Base-by-base conservation (phyloP, 1,140 invertebrate species). In the Formica exsecta region DNA sequence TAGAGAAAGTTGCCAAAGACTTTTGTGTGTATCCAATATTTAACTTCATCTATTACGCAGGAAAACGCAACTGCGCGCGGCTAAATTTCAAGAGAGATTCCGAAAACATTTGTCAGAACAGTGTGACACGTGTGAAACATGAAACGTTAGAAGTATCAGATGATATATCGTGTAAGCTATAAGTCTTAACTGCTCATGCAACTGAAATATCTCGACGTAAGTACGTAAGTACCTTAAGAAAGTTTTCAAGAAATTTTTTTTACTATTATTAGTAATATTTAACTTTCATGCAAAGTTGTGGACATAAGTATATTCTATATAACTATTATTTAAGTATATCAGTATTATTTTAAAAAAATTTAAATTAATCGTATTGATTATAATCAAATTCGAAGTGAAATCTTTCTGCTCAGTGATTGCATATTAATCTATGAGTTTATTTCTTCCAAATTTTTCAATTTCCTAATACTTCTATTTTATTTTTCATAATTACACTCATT, bases 21-120 rank as follows among this genome's bases (percentile, higher is more conserved):
- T 38, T 29, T n/a, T 51, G 16, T 51, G 4, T 51, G 13, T 19
- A 38, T 76, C n/a, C 13, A 64, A 77, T 77, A 77, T 77, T 77
- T 77, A 38, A 25, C 38, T 64, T 61, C 3, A 29, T 62, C n/a
- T 6, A 62, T 76, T 48, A 64, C 9, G 48, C 16, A 16, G 48
- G 16, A 51, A 51, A 41, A 16, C 41, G 59, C 19, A 41, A 5
- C 36, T 38, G 22, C 22, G 36, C 25, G 41, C 7, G 32, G 25
- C 25, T 71, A 16, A 32, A 48, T 29, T 71, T 71, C 29, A 48
- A 32, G 16, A 71, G 68, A 71, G 25, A 25, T 66, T 44, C 19
- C n/a, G 25, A 22, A 66, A 66, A 38, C 36, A 66, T 66, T 11
- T 41, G 19, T 11, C 36, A 41, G 5, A 4, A 25, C 25, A 41